Percentiles rank a stretch among this genome's conserved stretches.
Conservation (phyloP, 2,113 vertebrate species). For the Marmota monax region DNA sequence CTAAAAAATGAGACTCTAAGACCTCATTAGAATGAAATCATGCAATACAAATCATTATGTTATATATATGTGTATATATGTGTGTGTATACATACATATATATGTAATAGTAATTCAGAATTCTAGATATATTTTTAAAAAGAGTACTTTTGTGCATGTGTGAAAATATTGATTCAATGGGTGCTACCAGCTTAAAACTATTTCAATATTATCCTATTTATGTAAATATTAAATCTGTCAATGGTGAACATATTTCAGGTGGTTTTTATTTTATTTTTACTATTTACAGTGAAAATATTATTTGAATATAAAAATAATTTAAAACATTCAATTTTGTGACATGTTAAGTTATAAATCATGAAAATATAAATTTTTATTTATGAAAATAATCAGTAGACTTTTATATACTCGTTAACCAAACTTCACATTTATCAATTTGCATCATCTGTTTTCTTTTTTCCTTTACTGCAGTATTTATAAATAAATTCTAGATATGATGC, state of each 20-base stretch:
- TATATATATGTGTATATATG: neutral
- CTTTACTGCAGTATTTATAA: neutral
- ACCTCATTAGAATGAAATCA: neutral
- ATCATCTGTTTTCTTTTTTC: neutral
- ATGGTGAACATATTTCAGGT: neutral
- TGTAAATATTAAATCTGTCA: neutral
- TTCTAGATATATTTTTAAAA: neutral
- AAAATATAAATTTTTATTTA: constrained; percentile 13
- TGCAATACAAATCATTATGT: neutral
- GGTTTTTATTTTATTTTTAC: neutral
- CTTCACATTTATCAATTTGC: neutral
- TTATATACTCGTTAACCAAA: neutral
- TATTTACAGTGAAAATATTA: neutral
- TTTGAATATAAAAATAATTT: neutral
- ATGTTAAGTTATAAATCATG: neutral
- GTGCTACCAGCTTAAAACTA: neutral
- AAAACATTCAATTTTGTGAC: neutral
- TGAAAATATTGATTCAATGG: neutral
- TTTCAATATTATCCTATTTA: neutral
- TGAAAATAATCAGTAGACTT: neutral
- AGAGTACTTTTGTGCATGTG: neutral
- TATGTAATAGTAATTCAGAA: neutral
- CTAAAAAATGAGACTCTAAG: neutral
- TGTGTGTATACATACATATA: too few species aligned
- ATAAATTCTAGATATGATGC: neutral